These are phyloP conservation scores for Aulostomus chinensis DNA, from an alignment of 2,797 vertebrate genomes.

Conservation along the genomic window DNA sequence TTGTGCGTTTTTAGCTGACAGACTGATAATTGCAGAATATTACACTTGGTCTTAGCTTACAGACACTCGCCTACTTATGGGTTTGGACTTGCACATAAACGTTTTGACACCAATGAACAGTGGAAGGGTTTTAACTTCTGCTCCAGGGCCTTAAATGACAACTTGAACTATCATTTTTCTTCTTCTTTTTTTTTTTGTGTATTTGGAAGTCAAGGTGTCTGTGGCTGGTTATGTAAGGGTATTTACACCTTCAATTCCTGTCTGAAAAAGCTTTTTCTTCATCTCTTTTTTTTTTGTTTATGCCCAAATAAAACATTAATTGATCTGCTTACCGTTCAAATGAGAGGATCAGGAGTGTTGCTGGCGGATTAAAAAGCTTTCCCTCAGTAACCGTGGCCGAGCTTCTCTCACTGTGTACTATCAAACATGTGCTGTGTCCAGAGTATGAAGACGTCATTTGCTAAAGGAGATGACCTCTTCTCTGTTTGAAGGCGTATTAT, in stretches of 20 bases:
- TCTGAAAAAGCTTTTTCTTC: constrained; percentile 20
- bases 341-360: constrained; percentile 22
- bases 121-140: constrained; percentile 29
- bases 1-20: constrained; percentile 40
- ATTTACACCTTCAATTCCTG: constrained; percentile 31
- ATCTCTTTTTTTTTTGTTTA: constrained; percentile 18
- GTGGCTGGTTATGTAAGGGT: constrained; percentile 29
- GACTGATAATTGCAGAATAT: constrained; percentile 51
- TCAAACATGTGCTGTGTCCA: no score
- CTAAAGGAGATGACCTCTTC: constrained; percentile 43
- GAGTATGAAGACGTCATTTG: constrained; percentile 55
- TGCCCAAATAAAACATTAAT: constrained; percentile 30
- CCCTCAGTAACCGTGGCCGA: constrained; percentile 1
- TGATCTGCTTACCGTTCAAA: constrained; percentile 40
- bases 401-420: no score
- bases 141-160: constrained; percentile 48
- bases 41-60: constrained; percentile 35
- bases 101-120: constrained; percentile 33
- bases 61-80: constrained; percentile 15
- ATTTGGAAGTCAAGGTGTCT: constrained; percentile 11
- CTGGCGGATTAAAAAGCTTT: constrained; percentile 34
- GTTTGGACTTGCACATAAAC: constrained; percentile 51
- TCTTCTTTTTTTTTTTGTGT: constrained; percentile 7
- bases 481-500: constrained; percentile 56
- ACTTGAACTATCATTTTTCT: constrained; percentile 33